Evolutionary conservation across 2,888 invertebrate species (phyloP).

Genomic region (Eulithis testata): DNA sequence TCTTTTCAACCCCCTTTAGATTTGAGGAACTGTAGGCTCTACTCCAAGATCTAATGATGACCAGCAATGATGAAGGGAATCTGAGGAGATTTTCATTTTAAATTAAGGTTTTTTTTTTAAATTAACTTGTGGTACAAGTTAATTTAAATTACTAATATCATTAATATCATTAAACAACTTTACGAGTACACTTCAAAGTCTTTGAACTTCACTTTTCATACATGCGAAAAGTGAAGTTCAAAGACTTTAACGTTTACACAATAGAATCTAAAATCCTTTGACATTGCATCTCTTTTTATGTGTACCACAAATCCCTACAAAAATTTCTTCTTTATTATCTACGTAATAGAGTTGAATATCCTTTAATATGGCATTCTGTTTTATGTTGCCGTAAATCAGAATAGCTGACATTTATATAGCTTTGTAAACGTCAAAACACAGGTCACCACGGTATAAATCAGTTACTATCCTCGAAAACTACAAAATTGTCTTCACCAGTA

Average conservation of each 20-base stretch:
- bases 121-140: too few relatives aligned
- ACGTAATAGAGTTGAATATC: slow-evolving; percentile 21
- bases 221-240: too few relatives aligned
- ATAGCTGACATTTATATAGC: slow-evolving; percentile 47
- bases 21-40: too few relatives aligned
- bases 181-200: too few relatives aligned
- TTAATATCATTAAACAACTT: too few relatives aligned
- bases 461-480: slow-evolving; percentile 37
- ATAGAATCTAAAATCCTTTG: slow-evolving; percentile 14
- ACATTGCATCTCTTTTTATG: background rate
- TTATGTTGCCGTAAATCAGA: slow-evolving; percentile 47
- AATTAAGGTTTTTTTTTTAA: too few relatives aligned
- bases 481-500: slow-evolving; percentile 10
- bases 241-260: background rate
- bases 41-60: too few relatives aligned
- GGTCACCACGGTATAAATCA: slow-evolving; percentile 53
- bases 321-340: background rate
- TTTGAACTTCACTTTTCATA: too few relatives aligned
- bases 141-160: too few relatives aligned
- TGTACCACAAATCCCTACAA: background rate
- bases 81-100: too few relatives aligned
- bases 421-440: slow-evolving; percentile 57
- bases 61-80: too few relatives aligned
- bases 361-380: slow-evolving; percentile 13
- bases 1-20: too few relatives aligned